Percentiles rank a stretch among this genome's conserved stretches.
Conservation (phyloP, 2,797 vertebrate species). For the Spheniscus humboldti region DNA sequence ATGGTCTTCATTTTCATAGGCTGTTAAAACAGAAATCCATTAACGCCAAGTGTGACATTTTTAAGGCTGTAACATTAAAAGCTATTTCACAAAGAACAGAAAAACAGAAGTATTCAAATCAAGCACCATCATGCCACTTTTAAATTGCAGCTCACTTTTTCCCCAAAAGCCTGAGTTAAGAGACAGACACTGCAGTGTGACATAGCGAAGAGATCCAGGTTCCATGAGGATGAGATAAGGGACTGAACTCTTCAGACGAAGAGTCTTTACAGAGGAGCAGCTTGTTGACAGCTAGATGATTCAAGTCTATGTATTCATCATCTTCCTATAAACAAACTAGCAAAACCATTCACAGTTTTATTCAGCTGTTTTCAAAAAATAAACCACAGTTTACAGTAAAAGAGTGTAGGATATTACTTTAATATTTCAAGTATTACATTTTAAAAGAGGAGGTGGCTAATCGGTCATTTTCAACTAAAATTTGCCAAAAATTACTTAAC, state of each 20-base stretch:
- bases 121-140: neutral
- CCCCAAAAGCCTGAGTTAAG: neutral
- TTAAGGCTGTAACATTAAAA: neutral
- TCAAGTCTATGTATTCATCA: neutral
- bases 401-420: neutral
- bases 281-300: neutral
- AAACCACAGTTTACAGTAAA: neutral
- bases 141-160: neutral
- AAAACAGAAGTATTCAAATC: neutral
- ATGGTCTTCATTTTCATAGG: slow-evolving; percentile 90
- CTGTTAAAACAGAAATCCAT: slow-evolving; percentile 72
- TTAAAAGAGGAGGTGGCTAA: neutral
- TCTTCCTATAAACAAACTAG: neutral
- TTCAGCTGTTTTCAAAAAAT: neutral
- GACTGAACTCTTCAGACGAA: neutral
- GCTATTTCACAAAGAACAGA: neutral
- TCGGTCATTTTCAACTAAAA: neutral
- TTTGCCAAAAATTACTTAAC: neutral
- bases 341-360: neutral
- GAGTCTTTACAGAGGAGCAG: neutral
- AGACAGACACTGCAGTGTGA: neutral
- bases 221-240: neutral
- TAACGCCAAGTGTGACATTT: neutral
- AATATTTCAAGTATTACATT: neutral
- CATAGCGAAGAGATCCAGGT: neutral